Percentiles rank a stretch among this genome's conserved stretches.
These are phyloP conservation scores for Danaus plexippus DNA, from an alignment of 1,140 invertebrate species.

Conservation along the genomic window DNA sequence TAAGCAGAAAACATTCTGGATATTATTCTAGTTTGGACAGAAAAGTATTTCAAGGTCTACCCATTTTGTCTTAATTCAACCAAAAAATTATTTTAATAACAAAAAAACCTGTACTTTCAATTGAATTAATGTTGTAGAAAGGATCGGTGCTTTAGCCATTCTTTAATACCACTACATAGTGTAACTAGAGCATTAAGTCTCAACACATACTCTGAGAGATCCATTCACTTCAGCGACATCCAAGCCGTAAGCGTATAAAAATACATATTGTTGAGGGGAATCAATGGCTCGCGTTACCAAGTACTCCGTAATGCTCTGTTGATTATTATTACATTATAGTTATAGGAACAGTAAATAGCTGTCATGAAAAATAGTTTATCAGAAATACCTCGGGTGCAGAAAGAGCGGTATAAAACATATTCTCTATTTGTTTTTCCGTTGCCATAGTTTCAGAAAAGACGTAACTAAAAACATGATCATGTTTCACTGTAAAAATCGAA, in stretches of 20 bases:
- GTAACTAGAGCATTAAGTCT: background rate
- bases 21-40: too few relatives aligned
- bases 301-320: slow-evolving; percentile 49
- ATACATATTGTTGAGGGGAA: slow-evolving; percentile 50
- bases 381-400: slow-evolving; percentile 31
- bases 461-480: slow-evolving; percentile 32
- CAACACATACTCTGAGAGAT: slow-evolving; percentile 27
- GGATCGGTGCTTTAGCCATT: too few relatives aligned
- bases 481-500: background rate
- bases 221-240: slow-evolving; percentile 25
- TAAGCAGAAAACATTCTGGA: too few relatives aligned
- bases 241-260: slow-evolving; percentile 48
- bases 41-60: too few relatives aligned
- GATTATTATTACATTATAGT: slow-evolving; percentile 1
- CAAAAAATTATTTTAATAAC: too few relatives aligned
- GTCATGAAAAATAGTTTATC: background rate
- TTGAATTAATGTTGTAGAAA: too few relatives aligned
- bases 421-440: slow-evolving; percentile 23
- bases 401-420: slow-evolving; percentile 39
- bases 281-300: slow-evolving; percentile 50
- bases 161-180: too few relatives aligned
- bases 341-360: slow-evolving; percentile 4
- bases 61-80: too few relatives aligned
- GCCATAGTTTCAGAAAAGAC: slow-evolving; percentile 40
- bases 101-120: too few relatives aligned